A percentile compares a stretch with the other conserved stretches of the same genome.
Evolutionary conservation across 2,797 vertebrate species (phyloP).

Genomic region (Rhabdomys pumilio): DNA sequence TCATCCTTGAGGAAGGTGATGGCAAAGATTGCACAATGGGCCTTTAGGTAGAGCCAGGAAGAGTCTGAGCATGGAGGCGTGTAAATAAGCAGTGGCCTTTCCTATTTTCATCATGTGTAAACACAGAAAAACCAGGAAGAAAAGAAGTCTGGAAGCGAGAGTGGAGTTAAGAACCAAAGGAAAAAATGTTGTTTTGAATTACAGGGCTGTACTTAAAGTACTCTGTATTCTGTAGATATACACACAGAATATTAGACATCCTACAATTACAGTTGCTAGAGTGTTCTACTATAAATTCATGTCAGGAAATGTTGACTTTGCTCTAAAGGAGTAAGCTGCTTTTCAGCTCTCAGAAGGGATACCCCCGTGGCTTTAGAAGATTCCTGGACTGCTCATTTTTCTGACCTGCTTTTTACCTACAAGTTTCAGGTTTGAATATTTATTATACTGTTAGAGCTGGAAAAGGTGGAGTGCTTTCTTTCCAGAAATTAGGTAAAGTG

Average conservation of each 20-base stretch:
- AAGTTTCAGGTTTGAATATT: not conserved
- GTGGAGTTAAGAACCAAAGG: not conserved
- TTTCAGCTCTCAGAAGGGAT: not conserved
- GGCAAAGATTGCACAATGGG: not conserved
- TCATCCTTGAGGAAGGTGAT: rapidly evolving
- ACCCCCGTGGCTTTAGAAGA: not conserved
- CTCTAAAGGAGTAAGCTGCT: not conserved
- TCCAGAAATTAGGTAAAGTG: not conserved
- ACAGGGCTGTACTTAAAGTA: not conserved
- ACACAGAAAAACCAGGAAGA: not conserved
- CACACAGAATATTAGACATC: not conserved
- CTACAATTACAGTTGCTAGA: not conserved
- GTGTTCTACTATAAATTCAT: not conserved
- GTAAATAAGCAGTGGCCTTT: not conserved
- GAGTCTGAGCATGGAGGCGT: not conserved
- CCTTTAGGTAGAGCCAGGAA: not conserved
- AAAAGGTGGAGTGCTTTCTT: not conserved
- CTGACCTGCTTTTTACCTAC: not conserved
- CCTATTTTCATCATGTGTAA: not conserved
- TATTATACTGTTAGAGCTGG: not conserved
- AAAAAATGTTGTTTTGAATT: not conserved
- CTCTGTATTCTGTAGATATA: not conserved
- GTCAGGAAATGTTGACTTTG: not conserved
- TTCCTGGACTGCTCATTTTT: not conserved
- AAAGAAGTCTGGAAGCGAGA: not conserved